phyloP scores from a whole-genome alignment of 1,140 invertebrate species.

The Cydia fagiglandana region DNA sequence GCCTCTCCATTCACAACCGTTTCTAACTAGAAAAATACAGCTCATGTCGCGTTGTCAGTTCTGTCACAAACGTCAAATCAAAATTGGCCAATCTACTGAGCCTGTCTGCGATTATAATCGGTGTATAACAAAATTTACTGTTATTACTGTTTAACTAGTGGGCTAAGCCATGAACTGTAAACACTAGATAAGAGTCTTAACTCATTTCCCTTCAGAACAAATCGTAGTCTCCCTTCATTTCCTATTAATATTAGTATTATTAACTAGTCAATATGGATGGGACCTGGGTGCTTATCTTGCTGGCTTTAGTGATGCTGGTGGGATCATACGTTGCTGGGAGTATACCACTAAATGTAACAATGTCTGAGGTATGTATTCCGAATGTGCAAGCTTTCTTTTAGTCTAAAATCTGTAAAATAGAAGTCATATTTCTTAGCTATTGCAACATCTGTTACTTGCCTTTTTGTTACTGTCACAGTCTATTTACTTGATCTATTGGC shows the following conservation, averaged over 20 bases:
- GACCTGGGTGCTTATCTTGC: conserved; percentile 87
- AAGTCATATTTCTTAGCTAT: background rate
- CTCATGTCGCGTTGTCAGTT: conserved; percentile 25
- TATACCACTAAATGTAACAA: conserved; percentile 93
- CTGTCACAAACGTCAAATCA: conserved; percentile 25
- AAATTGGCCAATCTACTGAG: conserved; percentile 2
- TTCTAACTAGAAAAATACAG: background rate
- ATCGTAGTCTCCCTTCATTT: background rate
- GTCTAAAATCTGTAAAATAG: background rate
- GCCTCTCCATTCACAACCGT: background rate
- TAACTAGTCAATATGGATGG: conserved; percentile 86
- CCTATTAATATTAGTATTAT: background rate
- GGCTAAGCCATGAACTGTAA: conserved; percentile 18
- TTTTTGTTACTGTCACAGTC: conserved; percentile 15
- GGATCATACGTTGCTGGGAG: conserved; percentile 96
- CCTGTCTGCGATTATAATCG: background rate
- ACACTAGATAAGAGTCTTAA: conserved; percentile 15
- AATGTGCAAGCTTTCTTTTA: background rate
- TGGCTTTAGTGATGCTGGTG: conserved; percentile 94
- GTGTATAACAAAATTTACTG: conserved; percentile 24
- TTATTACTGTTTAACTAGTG: conserved; percentile 22
- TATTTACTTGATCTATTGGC: conserved; percentile 11
- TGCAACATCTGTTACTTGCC: background rate
- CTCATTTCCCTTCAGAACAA: conserved; percentile 27
- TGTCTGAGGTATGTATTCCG: conserved; percentile 90